Base-by-base conservation (phyloP, 2,888 invertebrate genomes). In the Sphecodes monilicornis region DNA sequence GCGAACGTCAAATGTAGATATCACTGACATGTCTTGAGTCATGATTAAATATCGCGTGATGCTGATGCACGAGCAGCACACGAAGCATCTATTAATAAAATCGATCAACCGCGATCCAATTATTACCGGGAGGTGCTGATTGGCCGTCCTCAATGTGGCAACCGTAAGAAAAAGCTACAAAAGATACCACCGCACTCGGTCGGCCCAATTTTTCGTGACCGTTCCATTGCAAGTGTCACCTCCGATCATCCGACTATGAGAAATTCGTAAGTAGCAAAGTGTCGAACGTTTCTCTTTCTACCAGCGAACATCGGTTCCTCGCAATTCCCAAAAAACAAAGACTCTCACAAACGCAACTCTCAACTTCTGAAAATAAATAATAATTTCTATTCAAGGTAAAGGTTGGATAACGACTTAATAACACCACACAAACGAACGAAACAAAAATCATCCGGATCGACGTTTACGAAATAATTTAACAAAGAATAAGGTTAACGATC, bases 41-140 rank as follows among this genome's bases (percentile, higher is more conserved):
- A 70, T 64, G 82, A 86, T 70, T 71, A 69, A 75, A 77, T 54
- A 41, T 18, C 18, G 60, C n/a, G 75, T 26, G 60, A 72, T 66
- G 11, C 32, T 16, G 43, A 75, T 74, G 57, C 50, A 26, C 39
- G 66, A 71, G 71, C 86, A 79, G 86, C 87, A 54, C 76, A 84
- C 74, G 84, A 86, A 69, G 71, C 74, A 54, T 88, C 92, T 93
- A 93, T 92, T 91, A 93, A 93, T 92, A 92, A 86, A 78, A 78
- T 71, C 87, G 87, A 89, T 83, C 84, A 90, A 88, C 90, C 91
- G 89, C 87, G 92, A 87, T 93, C 93, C 85, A 93, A 91, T 93
- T 93, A 92, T 92, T 92, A 92, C 77, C 73, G 78, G 76, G 86
- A 88, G 85, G 82, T 91, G 90, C 89, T 91, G 93, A 93, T 93